These are phyloP conservation scores for Dendropsophus ebraccatus DNA, from an alignment of 2,113 vertebrate species.

Conservation along the genomic window DNA sequence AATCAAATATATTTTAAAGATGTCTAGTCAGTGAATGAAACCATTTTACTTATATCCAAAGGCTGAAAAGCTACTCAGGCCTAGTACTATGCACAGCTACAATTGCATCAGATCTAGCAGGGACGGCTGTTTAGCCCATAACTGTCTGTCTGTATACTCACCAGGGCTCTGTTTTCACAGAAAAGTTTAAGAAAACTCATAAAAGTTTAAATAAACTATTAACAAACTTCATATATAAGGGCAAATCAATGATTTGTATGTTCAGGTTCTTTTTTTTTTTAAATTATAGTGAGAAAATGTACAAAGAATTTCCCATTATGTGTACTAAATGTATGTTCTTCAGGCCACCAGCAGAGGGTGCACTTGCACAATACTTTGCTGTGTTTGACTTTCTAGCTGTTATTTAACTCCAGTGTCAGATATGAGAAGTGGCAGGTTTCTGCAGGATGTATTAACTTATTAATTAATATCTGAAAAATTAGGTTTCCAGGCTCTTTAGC, in stretches of 20 bases:
- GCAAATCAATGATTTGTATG: background rate
- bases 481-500: background rate
- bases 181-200: background rate
- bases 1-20: too few species aligned
- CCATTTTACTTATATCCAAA: too few species aligned
- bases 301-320: too few species aligned
- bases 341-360: constrained; percentile 7
- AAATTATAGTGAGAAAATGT: too few species aligned
- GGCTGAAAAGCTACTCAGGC: too few species aligned
- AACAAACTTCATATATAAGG: background rate
- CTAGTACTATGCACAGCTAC: too few species aligned
- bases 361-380: background rate
- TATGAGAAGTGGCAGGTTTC: background rate
- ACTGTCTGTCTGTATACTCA: too few species aligned
- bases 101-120: too few species aligned
- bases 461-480: background rate
- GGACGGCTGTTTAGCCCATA: too few species aligned
- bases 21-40: too few species aligned
- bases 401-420: background rate
- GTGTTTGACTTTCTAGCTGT: too few species aligned
- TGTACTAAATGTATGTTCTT: background rate
- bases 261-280: too few species aligned
- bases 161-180: background rate
- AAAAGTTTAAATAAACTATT: background rate
- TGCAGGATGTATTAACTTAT: background rate